phyloP scores from a whole-genome alignment of 2,888 invertebrate genomes.

The Listrodromus nycthemerus region DNA sequence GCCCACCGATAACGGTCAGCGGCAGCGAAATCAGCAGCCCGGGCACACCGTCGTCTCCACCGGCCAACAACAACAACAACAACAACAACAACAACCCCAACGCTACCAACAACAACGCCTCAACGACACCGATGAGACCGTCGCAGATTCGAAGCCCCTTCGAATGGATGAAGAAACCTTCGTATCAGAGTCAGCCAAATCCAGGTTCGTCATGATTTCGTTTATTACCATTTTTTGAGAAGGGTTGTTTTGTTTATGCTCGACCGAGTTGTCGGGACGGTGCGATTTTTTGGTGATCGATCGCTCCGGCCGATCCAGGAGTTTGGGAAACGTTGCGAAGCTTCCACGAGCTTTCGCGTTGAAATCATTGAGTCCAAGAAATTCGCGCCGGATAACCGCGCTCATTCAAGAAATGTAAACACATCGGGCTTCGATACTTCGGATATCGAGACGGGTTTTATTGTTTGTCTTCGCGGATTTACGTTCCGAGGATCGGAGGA shows the following conservation, averaged over 20 bases:
- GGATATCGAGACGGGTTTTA: slow-evolving; percentile 8
- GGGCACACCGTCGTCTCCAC: slow-evolving; percentile 82
- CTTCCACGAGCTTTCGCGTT: slow-evolving; percentile 1
- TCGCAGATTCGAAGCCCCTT: slow-evolving; percentile 92
- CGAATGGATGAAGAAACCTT: slow-evolving; percentile 97
- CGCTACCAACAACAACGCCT: slow-evolving; percentile 78
- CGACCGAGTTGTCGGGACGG: neutral
- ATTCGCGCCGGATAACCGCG: neutral
- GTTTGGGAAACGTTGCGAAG: slow-evolving; percentile 12
- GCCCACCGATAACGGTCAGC: slow-evolving; percentile 87
- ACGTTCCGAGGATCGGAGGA: neutral
- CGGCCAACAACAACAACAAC: slow-evolving; percentile 80
- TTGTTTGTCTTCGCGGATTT: slow-evolving; percentile 10
- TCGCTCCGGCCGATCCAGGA: neutral
- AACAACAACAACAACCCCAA: slow-evolving; percentile 79
- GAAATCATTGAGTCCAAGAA: neutral
- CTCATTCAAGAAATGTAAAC: slow-evolving; percentile 60
- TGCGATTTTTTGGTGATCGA: too few species aligned
- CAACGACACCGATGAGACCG: slow-evolving; percentile 86
- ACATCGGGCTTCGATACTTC: slow-evolving; percentile 8
- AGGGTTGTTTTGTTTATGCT: too few species aligned
- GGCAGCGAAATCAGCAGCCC: slow-evolving; percentile 88
- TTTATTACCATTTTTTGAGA: too few species aligned
- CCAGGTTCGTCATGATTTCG: slow-evolving; percentile 88
- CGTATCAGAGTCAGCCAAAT: slow-evolving; percentile 93